These are phyloP conservation scores for Electrophaes corylata DNA, from an alignment of 2,888 invertebrate species.

Conservation along the genomic window DNA sequence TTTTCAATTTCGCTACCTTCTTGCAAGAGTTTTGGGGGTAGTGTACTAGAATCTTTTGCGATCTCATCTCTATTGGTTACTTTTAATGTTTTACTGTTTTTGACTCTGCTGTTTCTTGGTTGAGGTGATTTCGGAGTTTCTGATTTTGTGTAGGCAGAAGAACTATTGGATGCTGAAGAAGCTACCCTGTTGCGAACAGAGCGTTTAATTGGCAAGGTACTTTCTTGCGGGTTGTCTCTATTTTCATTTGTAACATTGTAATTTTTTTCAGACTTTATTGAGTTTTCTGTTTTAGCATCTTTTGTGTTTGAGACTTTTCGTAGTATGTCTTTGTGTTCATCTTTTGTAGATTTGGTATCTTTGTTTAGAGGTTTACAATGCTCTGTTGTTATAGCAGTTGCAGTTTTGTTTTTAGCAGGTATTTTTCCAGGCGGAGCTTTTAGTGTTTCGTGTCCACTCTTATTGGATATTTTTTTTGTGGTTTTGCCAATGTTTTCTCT, in stretches of 20 bases:
- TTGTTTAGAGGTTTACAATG: constrained; percentile 22
- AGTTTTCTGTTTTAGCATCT: constrained; percentile 14
- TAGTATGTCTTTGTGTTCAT: constrained; percentile 25
- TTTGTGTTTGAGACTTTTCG: constrained; percentile 15
- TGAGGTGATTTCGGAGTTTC: constrained; percentile 18
- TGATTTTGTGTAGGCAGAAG: constrained; percentile 16
- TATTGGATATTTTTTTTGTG: not conserved
- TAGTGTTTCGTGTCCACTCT: not conserved
- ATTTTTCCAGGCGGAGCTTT: constrained; percentile 19
- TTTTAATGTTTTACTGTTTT: constrained; percentile 4
- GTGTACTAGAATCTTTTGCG: constrained; percentile 7
- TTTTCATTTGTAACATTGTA: not conserved
- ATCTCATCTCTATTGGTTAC: not conserved
- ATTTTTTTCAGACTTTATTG: constrained; percentile 4
- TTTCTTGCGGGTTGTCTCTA: constrained; percentile 1
- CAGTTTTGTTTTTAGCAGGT: constrained; percentile 10
- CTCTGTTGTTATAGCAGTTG: not conserved
- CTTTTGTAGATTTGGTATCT: constrained; percentile 11
- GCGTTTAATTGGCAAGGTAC: not conserved
- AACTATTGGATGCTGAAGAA: constrained; percentile 18
- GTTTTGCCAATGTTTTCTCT: constrained; percentile 8
- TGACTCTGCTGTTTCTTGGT: constrained; percentile 15
- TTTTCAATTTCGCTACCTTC: constrained; percentile 6
- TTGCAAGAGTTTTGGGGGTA: constrained; percentile 20
- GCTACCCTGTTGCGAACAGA: constrained; percentile 17